phyloP scores from a whole-genome alignment of 2,797 vertebrate genomes.

The Dicrostonyx torquatus region DNA sequence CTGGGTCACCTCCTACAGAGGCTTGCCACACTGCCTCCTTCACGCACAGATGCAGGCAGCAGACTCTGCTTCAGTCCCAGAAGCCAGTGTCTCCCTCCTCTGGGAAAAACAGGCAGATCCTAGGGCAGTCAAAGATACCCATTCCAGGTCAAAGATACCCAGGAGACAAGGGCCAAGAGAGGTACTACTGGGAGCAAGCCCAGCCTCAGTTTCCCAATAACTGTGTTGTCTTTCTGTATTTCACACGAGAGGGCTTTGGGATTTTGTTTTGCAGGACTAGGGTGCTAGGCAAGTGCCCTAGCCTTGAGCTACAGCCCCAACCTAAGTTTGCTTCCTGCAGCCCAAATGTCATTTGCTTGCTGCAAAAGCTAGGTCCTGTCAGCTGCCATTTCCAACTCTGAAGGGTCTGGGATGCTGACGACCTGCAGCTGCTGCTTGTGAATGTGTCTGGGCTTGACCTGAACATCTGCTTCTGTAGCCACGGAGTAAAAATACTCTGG shows the following conservation, averaged over 20 bases:
- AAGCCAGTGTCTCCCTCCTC: not conserved
- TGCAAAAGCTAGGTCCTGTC: not conserved
- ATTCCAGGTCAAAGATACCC: not conserved
- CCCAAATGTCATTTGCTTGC: not conserved
- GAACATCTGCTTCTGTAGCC: conserved; percentile 50
- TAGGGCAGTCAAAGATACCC: not conserved
- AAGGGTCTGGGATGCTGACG: not conserved
- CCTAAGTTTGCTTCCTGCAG: not conserved
- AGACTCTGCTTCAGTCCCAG: not conserved
- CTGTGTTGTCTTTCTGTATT: not conserved
- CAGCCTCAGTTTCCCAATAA: not conserved
- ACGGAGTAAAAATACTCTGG: conserved; percentile 16
- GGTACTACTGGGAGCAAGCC: not conserved
- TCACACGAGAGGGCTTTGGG: not conserved
- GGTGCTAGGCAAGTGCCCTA: not conserved
- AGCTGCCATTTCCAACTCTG: not conserved
- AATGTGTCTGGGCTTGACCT: conserved; percentile 38
- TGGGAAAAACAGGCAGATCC: not conserved
- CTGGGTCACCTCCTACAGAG: not conserved
- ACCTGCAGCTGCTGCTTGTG: not conserved
- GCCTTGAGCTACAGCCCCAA: not conserved
- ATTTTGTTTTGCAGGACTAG: not conserved
- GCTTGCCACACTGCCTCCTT: not conserved
- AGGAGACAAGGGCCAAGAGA: not conserved
- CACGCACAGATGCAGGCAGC: not conserved